Conservation (phyloP, 1,140 invertebrate species). For the Drosophila sp. region DNA sequence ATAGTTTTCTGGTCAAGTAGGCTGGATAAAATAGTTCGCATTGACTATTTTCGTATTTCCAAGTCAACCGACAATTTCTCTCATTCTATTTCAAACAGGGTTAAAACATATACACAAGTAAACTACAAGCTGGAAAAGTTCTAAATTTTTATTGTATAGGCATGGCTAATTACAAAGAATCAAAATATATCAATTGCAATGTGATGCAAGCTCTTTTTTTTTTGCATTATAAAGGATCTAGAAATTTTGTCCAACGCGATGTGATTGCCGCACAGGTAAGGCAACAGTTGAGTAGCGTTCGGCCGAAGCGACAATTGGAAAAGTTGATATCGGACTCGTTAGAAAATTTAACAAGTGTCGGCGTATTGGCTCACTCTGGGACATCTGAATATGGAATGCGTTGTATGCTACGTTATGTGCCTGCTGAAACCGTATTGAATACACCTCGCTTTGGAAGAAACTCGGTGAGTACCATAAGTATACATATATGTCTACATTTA, state of each 20-base stretch:
- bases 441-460: background rate
- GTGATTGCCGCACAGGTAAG: slow-evolving; percentile 18
- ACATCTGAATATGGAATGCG: slow-evolving; percentile 14
- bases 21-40: slow-evolving; percentile 15
- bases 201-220: slow-evolving; percentile 41
- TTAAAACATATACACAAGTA: background rate
- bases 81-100: background rate
- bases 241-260: background rate
- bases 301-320: slow-evolving; percentile 13
- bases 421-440: background rate
- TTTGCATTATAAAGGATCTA: background rate
- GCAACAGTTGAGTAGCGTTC: slow-evolving; percentile 16
- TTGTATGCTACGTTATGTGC: background rate
- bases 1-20: slow-evolving; percentile 24
- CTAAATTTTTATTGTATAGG: background rate
- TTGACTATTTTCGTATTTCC: background rate
- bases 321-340: slow-evolving; percentile 37
- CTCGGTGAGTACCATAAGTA: background rate
- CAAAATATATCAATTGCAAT: slow-evolving; percentile 39
- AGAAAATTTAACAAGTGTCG: slow-evolving; percentile 26
- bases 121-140: background rate
- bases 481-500: background rate
- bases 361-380: slow-evolving; percentile 17
- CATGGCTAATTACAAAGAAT: slow-evolving; percentile 40
- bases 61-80: background rate